Percentiles rank a stretch among this genome's conserved stretches.
phyloP scores from a whole-genome alignment of 2,797 vertebrate species.

The Macropodus opercularis region DNA sequence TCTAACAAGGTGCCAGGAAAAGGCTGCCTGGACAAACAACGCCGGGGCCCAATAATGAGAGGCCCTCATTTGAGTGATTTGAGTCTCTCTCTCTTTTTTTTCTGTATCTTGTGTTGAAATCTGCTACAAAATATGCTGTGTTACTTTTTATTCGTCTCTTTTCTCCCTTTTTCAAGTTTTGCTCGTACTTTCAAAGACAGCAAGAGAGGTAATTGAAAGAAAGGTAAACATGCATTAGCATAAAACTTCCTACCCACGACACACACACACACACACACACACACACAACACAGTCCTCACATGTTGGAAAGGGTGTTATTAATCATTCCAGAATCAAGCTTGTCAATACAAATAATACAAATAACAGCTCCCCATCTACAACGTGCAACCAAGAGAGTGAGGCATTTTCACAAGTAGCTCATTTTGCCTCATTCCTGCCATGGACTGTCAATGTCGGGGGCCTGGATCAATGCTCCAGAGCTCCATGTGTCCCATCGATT shows the following conservation, averaged over 20 bases:
- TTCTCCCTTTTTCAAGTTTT: constrained; percentile 51
- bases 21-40: constrained; percentile 85
- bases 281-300: constrained; percentile 55
- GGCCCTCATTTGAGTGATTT: constrained; percentile 84
- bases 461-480: constrained; percentile 85
- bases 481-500: constrained; percentile 86
- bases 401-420: constrained; percentile 85
- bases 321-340: constrained; percentile 81
- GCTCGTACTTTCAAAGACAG: constrained; percentile 34
- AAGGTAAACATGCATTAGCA: constrained; percentile 68
- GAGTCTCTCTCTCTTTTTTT: constrained; percentile 55
- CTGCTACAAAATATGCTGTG: constrained; percentile 55
- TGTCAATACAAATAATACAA: constrained; percentile 85
- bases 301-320: constrained; percentile 85
- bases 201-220: constrained; percentile 39
- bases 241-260: constrained; percentile 55
- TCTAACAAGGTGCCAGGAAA: constrained; percentile 87
- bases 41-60: constrained; percentile 82
- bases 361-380: constrained; percentile 68
- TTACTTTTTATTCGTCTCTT: constrained; percentile 36
- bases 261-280: constrained; percentile 22
- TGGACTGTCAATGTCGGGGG: constrained; percentile 85
- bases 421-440: constrained; percentile 83
- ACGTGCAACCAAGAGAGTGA: constrained; percentile 47
- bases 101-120: constrained; percentile 49